Evolutionary conservation across 2,797 vertebrate species (phyloP), one percentile per base, ranked within the genome.

Genomic region (Siniperca scherzeri): DNA sequence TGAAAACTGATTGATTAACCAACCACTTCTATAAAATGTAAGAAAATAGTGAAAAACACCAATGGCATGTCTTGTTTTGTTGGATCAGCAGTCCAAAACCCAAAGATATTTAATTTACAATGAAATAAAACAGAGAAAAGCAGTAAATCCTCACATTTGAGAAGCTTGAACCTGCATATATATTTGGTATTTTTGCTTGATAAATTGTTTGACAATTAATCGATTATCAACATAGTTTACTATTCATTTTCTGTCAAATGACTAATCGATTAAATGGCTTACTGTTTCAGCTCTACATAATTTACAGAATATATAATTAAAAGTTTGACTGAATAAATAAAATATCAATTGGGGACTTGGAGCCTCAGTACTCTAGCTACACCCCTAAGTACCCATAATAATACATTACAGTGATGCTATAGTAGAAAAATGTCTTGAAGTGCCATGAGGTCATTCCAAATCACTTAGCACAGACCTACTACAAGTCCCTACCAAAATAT

Each of bases 211-310:
- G 30, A 25, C 16, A 52, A 27, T 19, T 27, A 7, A 3, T 21
- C 4, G 61, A 12, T 62, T 3, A 16, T 25, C 2, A 3, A 66
- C 27, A 3, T 21, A 67, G 17, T 46, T 66, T 21, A 17, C 1
- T 3, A 30, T 48, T 12, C 0, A 38, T n/a, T 53, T 67, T 67
- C 11, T 52, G 27, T 50, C 16, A 67, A 9, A 68, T 36, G 6
- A 22, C 30, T 30, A 16, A 21, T 10, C 0, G 8, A 14, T 50
- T 0, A 57, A 70, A 48, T 11, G 0, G 0, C 4, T n/a, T 9
- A 6, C 27, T 5, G 5, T 77, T 11, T 25, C 7, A 44, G 12
- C 1, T 48, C 9, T n/a, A 12, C 7, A n/a, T 42, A 1, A 42
- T 19, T 21, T 30, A 11, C 14, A 3, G 70, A n/a, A 56, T 42